A percentile compares a stretch with the other conserved stretches of the same genome.
These are phyloP conservation scores for Apis dorsata DNA, from an alignment of 1,140 invertebrate species.

Conservation along the genomic window DNA sequence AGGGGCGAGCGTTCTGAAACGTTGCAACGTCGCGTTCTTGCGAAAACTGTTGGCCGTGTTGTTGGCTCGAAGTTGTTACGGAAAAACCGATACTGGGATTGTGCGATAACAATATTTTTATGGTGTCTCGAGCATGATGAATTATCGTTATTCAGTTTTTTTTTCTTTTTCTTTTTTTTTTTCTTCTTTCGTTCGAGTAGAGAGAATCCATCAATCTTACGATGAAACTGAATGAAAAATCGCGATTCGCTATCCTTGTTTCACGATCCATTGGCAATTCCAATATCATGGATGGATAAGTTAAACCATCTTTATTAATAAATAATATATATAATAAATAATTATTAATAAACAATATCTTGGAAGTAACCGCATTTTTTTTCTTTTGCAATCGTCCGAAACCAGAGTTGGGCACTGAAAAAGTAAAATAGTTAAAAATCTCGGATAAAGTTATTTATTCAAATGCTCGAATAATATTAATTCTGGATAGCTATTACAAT, in stretches of 20 bases:
- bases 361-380: not conserved
- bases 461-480: too few relatives aligned
- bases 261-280: not conserved
- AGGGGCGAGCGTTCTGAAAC: constrained; percentile 26
- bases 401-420: not conserved
- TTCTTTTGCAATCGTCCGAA: constrained; percentile 4
- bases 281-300: not conserved
- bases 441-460: too few relatives aligned
- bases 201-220: not conserved
- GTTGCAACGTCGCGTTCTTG: not conserved
- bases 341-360: not conserved
- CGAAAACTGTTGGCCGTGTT: too few relatives aligned
- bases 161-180: too few relatives aligned
- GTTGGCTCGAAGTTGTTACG: too few relatives aligned
- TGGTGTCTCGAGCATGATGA: too few relatives aligned
- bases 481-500: too few relatives aligned
- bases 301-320: constrained; percentile 29
- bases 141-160: too few relatives aligned
- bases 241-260: not conserved
- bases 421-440: too few relatives aligned
- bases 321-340: not conserved
- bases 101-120: too few relatives aligned
- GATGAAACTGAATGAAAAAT: not conserved
- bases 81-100: too few relatives aligned
- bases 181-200: not conserved